Evolutionary conservation across 35 echinoderm and acorn worm species (phyloP), one percentile per base, ranked within the genome.

Genomic region (Hemicentrotus pulcherrimus): DNA sequence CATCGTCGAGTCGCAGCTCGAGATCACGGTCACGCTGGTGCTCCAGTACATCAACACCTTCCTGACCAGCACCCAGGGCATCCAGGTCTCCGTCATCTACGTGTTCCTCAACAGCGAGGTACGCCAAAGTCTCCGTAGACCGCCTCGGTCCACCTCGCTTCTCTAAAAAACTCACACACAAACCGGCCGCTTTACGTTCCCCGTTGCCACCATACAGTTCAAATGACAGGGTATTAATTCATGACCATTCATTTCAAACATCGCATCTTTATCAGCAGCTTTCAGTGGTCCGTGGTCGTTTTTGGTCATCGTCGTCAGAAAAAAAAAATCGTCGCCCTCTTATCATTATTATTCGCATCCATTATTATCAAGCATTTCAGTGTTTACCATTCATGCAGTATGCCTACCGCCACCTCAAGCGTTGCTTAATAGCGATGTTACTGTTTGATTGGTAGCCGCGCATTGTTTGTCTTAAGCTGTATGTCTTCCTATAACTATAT

Each of bases 91-190:
- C 55, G 94, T 97, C n/a, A 98, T 98, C 92, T 98, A 98, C 48
- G 97, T 98, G 24, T 98, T 98, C 85, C 88, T 96, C 60, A 98
- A 98, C 92, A 96, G 94, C 32, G 97, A 98, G 97, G 97, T 98
- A 96, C 89, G 96, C 3, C 46, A 41, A 91, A 47, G 55, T 15
- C 94, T 78, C 18, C 61, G 31, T 46, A 32, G 61, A 24, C 30
- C 65, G 10, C 11, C 33, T 32, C n/a, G 16, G 31, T 78, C 65
- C 65, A 94, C 58, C 33, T 32, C 65, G 58, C 52, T 86, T 65
- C 65, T 94, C 58, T 94, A 93, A 35, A 61, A 94, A 94, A 45
- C 58, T 85, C 32, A 32, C 65, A 28, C 94, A 32, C 32, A 94
- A 71, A 33, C n/a, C 55, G 65, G 61, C 94, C 12, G 31, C 59